Evolutionary conservation across 2,113 vertebrate genomes (phyloP), one percentile per base, ranked within the genome.

Genomic region (Sylvilagus bachmani): DNA sequence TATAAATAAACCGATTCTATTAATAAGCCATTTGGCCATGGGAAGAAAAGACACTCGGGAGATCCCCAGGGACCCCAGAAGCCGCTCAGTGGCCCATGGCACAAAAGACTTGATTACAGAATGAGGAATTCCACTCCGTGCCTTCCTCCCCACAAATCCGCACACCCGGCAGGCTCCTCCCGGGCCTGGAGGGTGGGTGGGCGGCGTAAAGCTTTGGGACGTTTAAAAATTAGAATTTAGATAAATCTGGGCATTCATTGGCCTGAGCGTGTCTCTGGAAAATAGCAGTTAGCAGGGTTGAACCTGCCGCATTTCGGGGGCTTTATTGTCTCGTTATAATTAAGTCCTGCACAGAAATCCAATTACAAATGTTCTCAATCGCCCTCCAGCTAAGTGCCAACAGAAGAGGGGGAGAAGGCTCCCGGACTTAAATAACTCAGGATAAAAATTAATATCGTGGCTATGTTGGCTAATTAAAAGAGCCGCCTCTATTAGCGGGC

Each of bases 281-380:
- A 97, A 95, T 97, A 97, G 94, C 88, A 87, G 96, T 95, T 96
- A 86, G 4, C 89, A 51, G 97, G 96, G 93, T 88, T 91, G 96
- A 94, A 97, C 96, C 75, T 58, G 33, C 44, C 3, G 81, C 96
- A 61, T 96, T 91, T 95, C 89, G 73, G 86, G 95, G 95, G 80
- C 90, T 98, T 98, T 97, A 97, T 97, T 98, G 97, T 98, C 90
- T 53, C 97, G 88, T 97, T 73, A 33, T 98, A 98, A 98, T 98
- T 98, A 98, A 98, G 97, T 98, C 95, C 96, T 95, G 91, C 6
- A 70, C 96, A 96, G 86, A 96, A 98, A 98, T 97, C 97, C 97
- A 97, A 98, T 98, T 98, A 98, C 94, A 96, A 96, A 96, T 97
- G 97, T 95, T 98, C 97, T 44, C 38, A 96, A 83, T 97, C 90